Conservation (phyloP, 2,113 vertebrate species). For the Tachysurus fulvidraco region DNA sequence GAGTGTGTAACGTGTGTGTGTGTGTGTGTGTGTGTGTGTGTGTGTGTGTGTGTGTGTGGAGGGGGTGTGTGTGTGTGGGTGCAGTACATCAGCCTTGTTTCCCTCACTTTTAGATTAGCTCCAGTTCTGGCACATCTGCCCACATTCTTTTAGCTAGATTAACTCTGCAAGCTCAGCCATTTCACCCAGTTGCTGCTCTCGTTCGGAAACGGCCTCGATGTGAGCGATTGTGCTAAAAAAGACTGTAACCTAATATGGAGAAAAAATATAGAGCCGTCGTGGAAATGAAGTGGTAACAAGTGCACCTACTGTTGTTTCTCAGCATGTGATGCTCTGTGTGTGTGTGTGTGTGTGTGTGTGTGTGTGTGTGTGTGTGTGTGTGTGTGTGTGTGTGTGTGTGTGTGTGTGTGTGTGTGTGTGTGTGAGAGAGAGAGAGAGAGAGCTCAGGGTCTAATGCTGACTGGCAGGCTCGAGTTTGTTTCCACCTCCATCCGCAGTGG, state of each 20-base stretch:
- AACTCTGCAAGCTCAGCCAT: conserved; percentile 32
- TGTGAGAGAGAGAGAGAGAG: background rate
- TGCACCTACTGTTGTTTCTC: background rate
- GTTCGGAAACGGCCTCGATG: conserved; percentile 18
- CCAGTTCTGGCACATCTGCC: conserved; percentile 23
- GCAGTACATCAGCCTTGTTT: background rate
- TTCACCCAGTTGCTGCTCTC: conserved; percentile 19
- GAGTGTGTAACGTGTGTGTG: background rate
- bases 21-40: background rate
- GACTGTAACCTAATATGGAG: background rate
- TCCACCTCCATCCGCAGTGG: background rate
- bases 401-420: background rate
- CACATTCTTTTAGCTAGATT: conserved; percentile 39
- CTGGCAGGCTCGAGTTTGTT: conserved; percentile 9
- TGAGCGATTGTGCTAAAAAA: background rate
- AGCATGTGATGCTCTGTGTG: background rate
- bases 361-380: background rate
- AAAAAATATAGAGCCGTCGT: background rate
- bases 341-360: background rate
- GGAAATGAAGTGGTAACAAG: background rate
- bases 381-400: background rate
- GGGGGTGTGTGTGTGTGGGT: too few species aligned
- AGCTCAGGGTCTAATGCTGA: background rate
- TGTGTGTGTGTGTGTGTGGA: too few species aligned
- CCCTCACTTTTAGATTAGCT: conserved; percentile 7